phyloP scores from a whole-genome alignment of 2,888 invertebrate genomes.

The Tetheella fluctuosa region DNA sequence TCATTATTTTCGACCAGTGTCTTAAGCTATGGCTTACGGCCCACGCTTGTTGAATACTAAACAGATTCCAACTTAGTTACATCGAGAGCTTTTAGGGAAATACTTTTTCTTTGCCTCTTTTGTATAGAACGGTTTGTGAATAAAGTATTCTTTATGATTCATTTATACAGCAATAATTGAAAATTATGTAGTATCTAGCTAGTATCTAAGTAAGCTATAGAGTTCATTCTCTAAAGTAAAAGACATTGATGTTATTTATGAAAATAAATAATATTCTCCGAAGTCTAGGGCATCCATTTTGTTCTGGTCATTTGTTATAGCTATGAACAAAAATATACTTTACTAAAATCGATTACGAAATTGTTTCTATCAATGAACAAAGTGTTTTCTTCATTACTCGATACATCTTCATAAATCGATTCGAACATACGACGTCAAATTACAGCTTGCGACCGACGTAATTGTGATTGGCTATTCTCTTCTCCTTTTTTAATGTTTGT shows the following conservation, averaged over 20 bases:
- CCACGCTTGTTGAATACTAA: constrained; percentile 57
- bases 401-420: constrained; percentile 46
- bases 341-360: constrained; percentile 11
- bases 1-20: constrained; percentile 73
- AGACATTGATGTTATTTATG: no score
- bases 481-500: constrained; percentile 61
- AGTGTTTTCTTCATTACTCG: constrained; percentile 33
- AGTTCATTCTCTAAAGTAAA: no score
- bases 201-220: no score
- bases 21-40: constrained; percentile 66
- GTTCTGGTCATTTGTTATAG: not conserved
- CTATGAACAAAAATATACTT: constrained; percentile 7
- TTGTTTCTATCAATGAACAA: constrained; percentile 34
- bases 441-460: constrained; percentile 58
- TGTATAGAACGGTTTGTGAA: not conserved
- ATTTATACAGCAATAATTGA: not conserved
- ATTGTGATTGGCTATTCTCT: constrained; percentile 79
- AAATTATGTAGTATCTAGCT: not conserved
- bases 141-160: not conserved
- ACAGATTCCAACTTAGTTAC: constrained; percentile 26
- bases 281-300: not conserved
- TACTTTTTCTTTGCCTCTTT: not conserved
- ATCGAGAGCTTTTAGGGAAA: constrained; percentile 2
- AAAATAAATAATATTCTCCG: no score
- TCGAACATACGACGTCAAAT: constrained; percentile 59